phyloP scores from a whole-genome alignment of 2,888 invertebrate genomes.

The Leptopilina syphax region DNA sequence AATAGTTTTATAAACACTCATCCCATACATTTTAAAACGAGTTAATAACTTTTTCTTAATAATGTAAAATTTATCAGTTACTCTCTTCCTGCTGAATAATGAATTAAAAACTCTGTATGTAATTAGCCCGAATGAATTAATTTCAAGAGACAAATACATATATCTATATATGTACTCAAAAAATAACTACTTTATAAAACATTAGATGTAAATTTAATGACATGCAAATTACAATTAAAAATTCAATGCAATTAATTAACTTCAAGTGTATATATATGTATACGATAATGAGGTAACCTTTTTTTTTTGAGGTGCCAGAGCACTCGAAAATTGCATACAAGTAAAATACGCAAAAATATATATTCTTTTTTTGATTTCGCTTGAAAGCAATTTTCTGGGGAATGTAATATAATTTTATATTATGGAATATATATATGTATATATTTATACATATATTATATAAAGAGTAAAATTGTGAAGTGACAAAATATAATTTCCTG shows the following conservation, averaged over 20 bases:
- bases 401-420: no score
- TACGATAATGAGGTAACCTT: background rate
- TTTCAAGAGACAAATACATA: background rate
- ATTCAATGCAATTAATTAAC: background rate
- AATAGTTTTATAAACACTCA: background rate
- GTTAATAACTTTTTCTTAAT: background rate
- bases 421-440: background rate
- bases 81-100: background rate
- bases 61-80: background rate
- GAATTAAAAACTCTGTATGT: background rate
- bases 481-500: constrained; percentile 2
- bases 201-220: constrained; percentile 1
- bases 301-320: background rate
- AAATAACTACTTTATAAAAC: constrained; percentile 1
- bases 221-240: constrained; percentile 1
- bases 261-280: background rate
- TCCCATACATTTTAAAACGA: no score
- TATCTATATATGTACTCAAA: background rate
- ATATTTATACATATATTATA: no score
- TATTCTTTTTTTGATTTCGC: constrained; percentile 1
- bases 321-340: background rate
- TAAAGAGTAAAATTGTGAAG: background rate
- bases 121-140: constrained; percentile 11
- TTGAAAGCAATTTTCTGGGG: background rate
- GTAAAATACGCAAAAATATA: background rate